These are phyloP conservation scores for Pseudorectes ferrugineus DNA, from an alignment of 2,113 vertebrate species.

Conservation along the genomic window DNA sequence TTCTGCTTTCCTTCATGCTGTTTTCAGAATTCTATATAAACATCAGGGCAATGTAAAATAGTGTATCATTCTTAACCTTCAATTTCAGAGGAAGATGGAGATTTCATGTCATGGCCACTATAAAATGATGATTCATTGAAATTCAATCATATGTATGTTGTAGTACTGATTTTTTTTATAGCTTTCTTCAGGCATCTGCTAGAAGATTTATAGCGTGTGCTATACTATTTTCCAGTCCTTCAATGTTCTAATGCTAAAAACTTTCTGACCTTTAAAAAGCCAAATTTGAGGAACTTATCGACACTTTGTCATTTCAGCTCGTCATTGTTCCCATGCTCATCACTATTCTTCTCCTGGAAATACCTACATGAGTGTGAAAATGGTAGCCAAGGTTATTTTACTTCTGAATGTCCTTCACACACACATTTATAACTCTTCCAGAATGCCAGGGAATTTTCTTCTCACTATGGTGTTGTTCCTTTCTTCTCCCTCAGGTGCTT, in stretches of 20 bases:
- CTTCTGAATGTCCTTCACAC: conserved; percentile 9
- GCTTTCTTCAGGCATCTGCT: background rate
- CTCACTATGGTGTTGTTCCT: background rate
- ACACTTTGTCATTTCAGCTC: conserved; percentile 9
- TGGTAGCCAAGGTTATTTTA: background rate
- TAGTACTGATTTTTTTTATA: conserved; percentile 33
- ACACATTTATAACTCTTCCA: background rate
- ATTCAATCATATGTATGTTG: conserved; percentile 28
- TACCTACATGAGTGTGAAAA: background rate
- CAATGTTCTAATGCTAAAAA: conserved; percentile 16
- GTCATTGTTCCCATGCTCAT: background rate
- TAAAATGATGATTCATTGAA: conserved; percentile 46
- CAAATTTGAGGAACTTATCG: conserved; percentile 1
- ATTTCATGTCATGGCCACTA: background rate
- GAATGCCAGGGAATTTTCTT: background rate
- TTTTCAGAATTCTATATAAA: background rate
- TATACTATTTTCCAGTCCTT: background rate
- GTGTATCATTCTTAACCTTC: background rate
- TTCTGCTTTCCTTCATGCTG: background rate
- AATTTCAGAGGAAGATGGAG: background rate
- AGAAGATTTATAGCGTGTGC: background rate
- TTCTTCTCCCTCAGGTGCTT: background rate
- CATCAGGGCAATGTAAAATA: background rate
- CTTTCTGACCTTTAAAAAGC: conserved; percentile 44
- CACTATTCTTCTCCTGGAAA: background rate